phyloP scores from a whole-genome alignment of 2,888 invertebrate genomes.

The Drosophila paracracens region DNA sequence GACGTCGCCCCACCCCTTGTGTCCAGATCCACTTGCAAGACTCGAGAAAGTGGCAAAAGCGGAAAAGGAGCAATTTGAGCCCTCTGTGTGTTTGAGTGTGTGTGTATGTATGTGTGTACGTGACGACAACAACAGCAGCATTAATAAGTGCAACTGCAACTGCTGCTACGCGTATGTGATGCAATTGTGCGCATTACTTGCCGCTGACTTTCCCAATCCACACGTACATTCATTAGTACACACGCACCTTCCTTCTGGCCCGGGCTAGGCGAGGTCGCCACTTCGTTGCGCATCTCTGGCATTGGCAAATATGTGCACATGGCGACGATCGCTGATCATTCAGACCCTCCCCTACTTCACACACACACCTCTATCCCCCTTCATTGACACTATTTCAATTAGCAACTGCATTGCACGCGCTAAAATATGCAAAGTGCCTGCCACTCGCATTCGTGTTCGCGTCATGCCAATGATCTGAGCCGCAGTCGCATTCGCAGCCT shows the following conservation, averaged over 20 bases:
- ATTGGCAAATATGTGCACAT: constrained; percentile 75
- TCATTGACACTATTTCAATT: constrained; percentile 81
- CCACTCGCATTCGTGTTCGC: constrained; percentile 57
- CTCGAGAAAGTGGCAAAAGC: constrained; percentile 47
- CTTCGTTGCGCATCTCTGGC: constrained; percentile 78
- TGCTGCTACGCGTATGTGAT: constrained; percentile 58
- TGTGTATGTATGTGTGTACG: constrained; percentile 38
- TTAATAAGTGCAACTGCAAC: constrained; percentile 35
- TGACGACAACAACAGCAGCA: constrained; percentile 37
- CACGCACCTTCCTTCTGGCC: constrained; percentile 65
- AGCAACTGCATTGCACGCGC: constrained; percentile 79
- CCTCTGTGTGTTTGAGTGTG: constrained; percentile 16
- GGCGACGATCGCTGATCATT: constrained; percentile 54
- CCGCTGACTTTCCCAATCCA: constrained; percentile 37
- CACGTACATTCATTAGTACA: constrained; percentile 23
- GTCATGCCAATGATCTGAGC: constrained; percentile 59
- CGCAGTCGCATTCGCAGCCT: constrained; percentile 17
- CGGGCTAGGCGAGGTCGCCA: constrained; percentile 76
- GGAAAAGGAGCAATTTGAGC: constrained; percentile 16
- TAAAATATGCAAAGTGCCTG: constrained; percentile 78
- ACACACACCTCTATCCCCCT: constrained; percentile 1
- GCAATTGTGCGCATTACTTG: constrained; percentile 69
- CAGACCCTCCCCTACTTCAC: not conserved
- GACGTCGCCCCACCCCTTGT: constrained; percentile 40
- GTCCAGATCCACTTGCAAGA: constrained; percentile 53